Percentiles rank a stretch among this genome's conserved stretches.
These are phyloP conservation scores for Labeo calbasu DNA, from an alignment of 2,797 vertebrate genomes.

Conservation along the genomic window DNA sequence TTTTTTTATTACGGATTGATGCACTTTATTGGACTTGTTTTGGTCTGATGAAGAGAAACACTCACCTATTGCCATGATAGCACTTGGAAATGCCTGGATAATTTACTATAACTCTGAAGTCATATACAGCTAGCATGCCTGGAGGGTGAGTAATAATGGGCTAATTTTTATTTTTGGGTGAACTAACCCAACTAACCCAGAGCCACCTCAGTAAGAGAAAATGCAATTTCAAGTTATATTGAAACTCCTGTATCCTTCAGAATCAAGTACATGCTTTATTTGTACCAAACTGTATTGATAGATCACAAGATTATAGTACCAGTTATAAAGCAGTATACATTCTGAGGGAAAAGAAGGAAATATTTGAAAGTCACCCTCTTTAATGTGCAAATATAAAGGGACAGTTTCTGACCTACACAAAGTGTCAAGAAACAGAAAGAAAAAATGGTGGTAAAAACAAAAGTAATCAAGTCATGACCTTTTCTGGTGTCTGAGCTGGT, in stretches of 20 bases:
- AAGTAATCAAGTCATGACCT: background rate
- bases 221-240: background rate
- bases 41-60: too few species aligned
- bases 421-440: background rate
- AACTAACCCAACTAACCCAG: too few species aligned
- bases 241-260: conserved; percentile 29
- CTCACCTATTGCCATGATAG: too few species aligned
- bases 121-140: too few species aligned
- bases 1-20: too few species aligned
- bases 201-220: background rate
- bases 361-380: conserved; percentile 37
- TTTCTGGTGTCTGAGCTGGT: conserved; percentile 14
- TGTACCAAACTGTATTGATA: conserved; percentile 47
- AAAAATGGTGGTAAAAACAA: background rate
- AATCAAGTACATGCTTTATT: conserved; percentile 55
- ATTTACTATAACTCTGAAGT: too few species aligned
- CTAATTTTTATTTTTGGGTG: too few species aligned
- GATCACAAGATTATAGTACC: conserved; percentile 42
- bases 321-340: conserved; percentile 42
- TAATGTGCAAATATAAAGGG: conserved; percentile 26
- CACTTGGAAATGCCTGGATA: too few species aligned
- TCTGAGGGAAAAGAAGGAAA: conserved; percentile 18
- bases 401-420: conserved; percentile 2
- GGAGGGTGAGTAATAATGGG: too few species aligned
- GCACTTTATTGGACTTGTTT: too few species aligned